phyloP scores from a whole-genome alignment of 2,888 invertebrate species.

The Apoda limacodes region DNA sequence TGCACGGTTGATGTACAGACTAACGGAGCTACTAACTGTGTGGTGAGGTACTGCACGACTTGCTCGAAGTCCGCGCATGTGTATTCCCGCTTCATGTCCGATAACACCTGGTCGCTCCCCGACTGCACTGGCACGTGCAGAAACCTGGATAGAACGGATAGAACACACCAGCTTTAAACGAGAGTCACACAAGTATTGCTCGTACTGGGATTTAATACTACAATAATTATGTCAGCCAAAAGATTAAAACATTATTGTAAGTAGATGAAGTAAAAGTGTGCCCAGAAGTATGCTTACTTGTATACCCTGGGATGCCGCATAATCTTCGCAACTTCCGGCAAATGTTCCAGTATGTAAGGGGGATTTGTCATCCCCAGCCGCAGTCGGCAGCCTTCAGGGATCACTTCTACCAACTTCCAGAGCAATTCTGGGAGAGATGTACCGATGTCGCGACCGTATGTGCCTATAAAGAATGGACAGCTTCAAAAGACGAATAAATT shows the following conservation, averaged over 20 bases:
- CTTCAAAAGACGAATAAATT: too few species aligned
- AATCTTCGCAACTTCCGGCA: constrained; percentile 89
- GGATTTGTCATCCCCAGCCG: constrained; percentile 99
- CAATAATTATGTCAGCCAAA: too few species aligned
- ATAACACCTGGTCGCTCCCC: constrained; percentile 93
- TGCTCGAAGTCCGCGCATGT: constrained; percentile 87
- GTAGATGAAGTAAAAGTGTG: constrained; percentile 3
- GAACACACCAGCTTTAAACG: too few species aligned
- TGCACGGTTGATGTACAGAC: background rate
- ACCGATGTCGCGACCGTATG: constrained; percentile 96
- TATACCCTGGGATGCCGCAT: constrained; percentile 91
- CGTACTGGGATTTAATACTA: too few species aligned
- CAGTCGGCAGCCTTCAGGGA: constrained; percentile 81
- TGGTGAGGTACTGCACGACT: constrained; percentile 86
- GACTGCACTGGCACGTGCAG: constrained; percentile 98
- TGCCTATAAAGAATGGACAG: constrained; percentile 68
- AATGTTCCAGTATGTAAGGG: constrained; percentile 95
- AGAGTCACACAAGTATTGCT: too few species aligned
- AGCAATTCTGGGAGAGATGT: constrained; percentile 88
- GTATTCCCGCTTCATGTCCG: constrained; percentile 98
- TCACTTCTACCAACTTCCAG: constrained; percentile 83
- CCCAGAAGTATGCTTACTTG: constrained; percentile 34
- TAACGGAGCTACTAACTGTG: constrained; percentile 71
- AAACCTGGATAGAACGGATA: constrained; percentile 79
- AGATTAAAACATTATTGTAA: too few species aligned